Evolutionary conservation across 2,797 vertebrate species (phyloP).

Genomic region (Trematomus bernacchii): DNA sequence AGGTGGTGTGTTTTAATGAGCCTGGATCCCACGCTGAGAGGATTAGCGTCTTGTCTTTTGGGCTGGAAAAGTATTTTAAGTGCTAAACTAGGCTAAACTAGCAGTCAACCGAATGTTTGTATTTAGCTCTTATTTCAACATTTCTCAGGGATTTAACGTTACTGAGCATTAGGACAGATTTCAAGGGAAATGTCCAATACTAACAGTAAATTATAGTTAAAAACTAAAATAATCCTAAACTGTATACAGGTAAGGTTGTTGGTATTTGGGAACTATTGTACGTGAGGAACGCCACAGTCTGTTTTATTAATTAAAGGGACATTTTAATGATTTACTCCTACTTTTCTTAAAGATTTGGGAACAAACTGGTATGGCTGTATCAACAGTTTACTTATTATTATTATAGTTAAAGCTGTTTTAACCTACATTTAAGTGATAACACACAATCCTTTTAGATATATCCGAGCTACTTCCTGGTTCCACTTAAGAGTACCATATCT

Average conservation of each 20-base stretch:
- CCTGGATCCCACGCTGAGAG: slow-evolving; percentile 71
- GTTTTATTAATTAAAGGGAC: too few species aligned
- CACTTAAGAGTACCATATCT: not conserved
- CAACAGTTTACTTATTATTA: too few species aligned
- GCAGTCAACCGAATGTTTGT: slow-evolving; percentile 33
- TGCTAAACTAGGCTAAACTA: slow-evolving; percentile 19
- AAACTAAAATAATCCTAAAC: too few species aligned
- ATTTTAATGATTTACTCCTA: too few species aligned
- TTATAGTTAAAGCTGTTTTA: too few species aligned
- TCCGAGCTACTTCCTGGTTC: not conserved
- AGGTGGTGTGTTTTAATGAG: slow-evolving; percentile 74
- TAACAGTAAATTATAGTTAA: not conserved
- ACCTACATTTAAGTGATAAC: not conserved
- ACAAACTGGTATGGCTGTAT: too few species aligned
- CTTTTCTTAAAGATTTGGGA: too few species aligned
- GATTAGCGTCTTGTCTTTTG: slow-evolving; percentile 67
- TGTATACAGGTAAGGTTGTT: not conserved
- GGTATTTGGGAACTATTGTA: slow-evolving; percentile 2
- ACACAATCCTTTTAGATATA: not conserved
- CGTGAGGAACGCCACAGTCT: too few species aligned
- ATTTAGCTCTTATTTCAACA: slow-evolving; percentile 6
- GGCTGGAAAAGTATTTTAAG: slow-evolving; percentile 46
- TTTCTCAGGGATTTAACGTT: slow-evolving; percentile 10
- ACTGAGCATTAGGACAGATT: not conserved
- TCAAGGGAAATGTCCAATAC: not conserved